Evolutionary conservation across 2,888 invertebrate species (phyloP).

Genomic region (Sesia bembeciformis): DNA sequence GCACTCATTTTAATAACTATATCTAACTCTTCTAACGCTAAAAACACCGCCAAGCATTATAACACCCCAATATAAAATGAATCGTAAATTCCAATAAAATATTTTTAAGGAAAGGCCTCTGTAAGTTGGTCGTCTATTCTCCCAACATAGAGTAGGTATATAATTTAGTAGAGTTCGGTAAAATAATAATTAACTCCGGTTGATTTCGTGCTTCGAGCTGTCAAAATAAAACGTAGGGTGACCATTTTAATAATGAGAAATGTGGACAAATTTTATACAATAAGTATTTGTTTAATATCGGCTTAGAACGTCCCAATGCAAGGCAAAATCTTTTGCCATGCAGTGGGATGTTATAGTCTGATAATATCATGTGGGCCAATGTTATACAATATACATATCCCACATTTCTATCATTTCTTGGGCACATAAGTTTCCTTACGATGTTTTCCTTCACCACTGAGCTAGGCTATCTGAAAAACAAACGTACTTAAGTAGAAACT

Average conservation of each 20-base stretch:
- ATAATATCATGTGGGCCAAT: too few species aligned
- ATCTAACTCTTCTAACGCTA: constrained; percentile 18
- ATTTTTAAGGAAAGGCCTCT: constrained; percentile 10
- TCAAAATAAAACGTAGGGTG: constrained; percentile 29
- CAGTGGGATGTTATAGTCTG: too few species aligned
- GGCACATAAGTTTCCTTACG: too few species aligned
- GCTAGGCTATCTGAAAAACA: too few species aligned
- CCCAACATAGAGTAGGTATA: constrained; percentile 25
- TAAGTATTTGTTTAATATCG: too few species aligned
- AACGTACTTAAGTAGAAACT: too few species aligned
- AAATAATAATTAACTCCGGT: constrained; percentile 60
- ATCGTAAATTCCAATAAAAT: background rate
- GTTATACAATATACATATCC: too few species aligned
- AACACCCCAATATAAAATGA: background rate
- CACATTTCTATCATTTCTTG: too few species aligned
- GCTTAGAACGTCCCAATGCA: too few species aligned
- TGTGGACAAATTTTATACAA: too few species aligned
- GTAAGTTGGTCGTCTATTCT: constrained; percentile 19
- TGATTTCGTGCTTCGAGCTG: constrained; percentile 7
- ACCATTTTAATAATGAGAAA: background rate
- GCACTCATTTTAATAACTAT: constrained; percentile 35
- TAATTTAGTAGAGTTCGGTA: constrained; percentile 54
- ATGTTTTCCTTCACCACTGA: too few species aligned
- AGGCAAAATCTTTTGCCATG: too few species aligned
- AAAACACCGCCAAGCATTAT: background rate